These are phyloP conservation scores for Eutrigla gurnardus DNA, from an alignment of 2,797 vertebrate genomes.

Conservation along the genomic window DNA sequence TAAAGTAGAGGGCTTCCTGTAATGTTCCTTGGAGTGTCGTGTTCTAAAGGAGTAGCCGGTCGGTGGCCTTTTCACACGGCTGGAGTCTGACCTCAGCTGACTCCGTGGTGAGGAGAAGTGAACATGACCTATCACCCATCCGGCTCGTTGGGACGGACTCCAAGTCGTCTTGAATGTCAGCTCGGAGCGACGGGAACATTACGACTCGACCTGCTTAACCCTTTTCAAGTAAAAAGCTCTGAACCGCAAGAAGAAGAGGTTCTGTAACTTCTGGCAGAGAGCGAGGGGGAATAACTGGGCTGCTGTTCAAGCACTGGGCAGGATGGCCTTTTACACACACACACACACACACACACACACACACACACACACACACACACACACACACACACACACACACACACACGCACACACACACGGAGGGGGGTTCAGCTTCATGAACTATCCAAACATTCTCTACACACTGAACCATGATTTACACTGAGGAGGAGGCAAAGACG, in stretches of 20 bases:
- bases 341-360: background rate
- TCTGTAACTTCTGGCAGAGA: slow-evolving; percentile 18
- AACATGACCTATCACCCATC: background rate
- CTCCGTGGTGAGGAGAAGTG: background rate
- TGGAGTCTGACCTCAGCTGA: slow-evolving; percentile 11
- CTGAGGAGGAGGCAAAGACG: no score
- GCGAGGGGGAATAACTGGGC: slow-evolving; percentile 16
- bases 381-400: background rate
- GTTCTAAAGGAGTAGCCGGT: background rate
- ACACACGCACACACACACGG: background rate
- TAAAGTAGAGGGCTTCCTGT: background rate
- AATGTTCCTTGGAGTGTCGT: background rate
- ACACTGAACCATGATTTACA: no score
- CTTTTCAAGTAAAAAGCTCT: background rate
- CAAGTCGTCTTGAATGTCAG: slow-evolving; percentile 33
- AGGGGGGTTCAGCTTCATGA: no score
- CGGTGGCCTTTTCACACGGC: slow-evolving; percentile 5
- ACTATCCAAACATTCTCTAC: no score
- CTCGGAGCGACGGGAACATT: background rate
- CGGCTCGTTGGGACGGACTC: background rate
- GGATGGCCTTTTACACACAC: slow-evolving; percentile 19
- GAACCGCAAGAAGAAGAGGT: background rate
- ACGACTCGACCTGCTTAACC: background rate
- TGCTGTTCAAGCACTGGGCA: slow-evolving; percentile 40
- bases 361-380: background rate